Conservation (phyloP, 2,888 invertebrate species). For the Agrochola circellaris region DNA sequence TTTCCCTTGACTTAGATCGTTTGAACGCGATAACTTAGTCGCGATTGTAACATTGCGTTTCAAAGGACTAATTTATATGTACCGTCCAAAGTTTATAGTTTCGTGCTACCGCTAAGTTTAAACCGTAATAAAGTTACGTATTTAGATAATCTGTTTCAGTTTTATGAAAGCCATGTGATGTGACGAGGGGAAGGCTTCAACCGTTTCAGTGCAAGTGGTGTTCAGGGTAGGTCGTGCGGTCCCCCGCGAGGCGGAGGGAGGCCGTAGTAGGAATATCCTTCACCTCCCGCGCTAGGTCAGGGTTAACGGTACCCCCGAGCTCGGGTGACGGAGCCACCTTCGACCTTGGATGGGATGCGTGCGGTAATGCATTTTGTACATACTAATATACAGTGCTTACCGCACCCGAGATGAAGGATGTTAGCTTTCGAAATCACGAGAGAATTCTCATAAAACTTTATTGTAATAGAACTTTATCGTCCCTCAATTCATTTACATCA, state of each 20-base stretch:
- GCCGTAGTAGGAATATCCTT: slow-evolving; percentile 89
- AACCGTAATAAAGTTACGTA: slow-evolving; percentile 41
- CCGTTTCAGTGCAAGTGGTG: slow-evolving; percentile 84
- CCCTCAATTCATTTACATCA: neutral
- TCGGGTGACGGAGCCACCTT: slow-evolving; percentile 86
- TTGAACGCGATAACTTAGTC: slow-evolving; percentile 43
- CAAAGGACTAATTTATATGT: slow-evolving; percentile 38
- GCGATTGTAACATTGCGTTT: slow-evolving; percentile 31
- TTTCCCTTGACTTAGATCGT: slow-evolving; percentile 45
- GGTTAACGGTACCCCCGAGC: slow-evolving; percentile 89
- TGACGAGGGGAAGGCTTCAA: slow-evolving; percentile 83
- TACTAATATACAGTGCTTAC: slow-evolving; percentile 10
- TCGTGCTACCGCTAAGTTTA: slow-evolving; percentile 24
- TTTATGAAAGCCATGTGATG: slow-evolving; percentile 76
- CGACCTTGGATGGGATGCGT: slow-evolving; percentile 87
- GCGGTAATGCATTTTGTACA: slow-evolving; percentile 76
- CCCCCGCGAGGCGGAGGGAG: slow-evolving; percentile 80
- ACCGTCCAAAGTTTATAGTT: slow-evolving; percentile 47
- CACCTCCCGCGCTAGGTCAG: slow-evolving; percentile 89
- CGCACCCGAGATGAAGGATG: neutral
- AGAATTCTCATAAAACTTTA: too few relatives aligned
- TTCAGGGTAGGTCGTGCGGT: slow-evolving; percentile 85
- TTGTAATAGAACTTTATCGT: neutral
- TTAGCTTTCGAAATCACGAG: neutral
- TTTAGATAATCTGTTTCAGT: slow-evolving; percentile 60